Percentiles rank a stretch among this genome's conserved stretches.
Evolutionary conservation across 2,888 invertebrate species (phyloP).

Genomic region (Amblyjoppa fuscipennis): DNA sequence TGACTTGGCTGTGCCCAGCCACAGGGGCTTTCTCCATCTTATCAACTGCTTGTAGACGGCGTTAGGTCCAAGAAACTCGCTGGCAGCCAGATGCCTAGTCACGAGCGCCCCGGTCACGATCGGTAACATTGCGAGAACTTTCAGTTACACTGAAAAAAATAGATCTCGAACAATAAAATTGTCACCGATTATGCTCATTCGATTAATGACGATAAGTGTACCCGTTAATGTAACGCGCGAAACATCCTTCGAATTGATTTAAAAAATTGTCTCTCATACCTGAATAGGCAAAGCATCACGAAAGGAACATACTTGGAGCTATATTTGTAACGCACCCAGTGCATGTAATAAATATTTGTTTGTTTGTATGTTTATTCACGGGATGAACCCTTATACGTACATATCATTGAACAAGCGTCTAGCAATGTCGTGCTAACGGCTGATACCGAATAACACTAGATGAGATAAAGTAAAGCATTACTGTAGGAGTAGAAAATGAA

Average conservation of each 20-base stretch:
- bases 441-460: too few relatives aligned
- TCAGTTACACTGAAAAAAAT: neutral
- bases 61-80: slow-evolving; percentile 65
- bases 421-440: too few relatives aligned
- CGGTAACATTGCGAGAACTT: slow-evolving; percentile 48
- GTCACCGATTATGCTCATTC: neutral
- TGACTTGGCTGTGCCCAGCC: slow-evolving; percentile 92
- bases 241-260: neutral
- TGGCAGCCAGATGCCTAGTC: slow-evolving; percentile 52
- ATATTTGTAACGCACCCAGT: too few relatives aligned
- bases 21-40: slow-evolving; percentile 91
- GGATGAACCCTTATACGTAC: too few relatives aligned
- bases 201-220: neutral
- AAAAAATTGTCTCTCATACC: too few relatives aligned
- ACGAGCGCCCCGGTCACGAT: slow-evolving; percentile 51
- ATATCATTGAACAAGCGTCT: too few relatives aligned
- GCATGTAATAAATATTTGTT: neutral
- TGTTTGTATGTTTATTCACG: too few relatives aligned
- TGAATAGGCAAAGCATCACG: too few relatives aligned
- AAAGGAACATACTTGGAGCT: too few relatives aligned
- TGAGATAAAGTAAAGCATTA: too few relatives aligned
- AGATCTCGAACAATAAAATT: neutral
- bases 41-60: slow-evolving; percentile 80
- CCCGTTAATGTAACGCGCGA: neutral
- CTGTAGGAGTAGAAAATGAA: too few relatives aligned